These are phyloP conservation scores for Varecia variegata DNA, from an alignment of 2,797 vertebrate genomes.

Conservation along the genomic window DNA sequence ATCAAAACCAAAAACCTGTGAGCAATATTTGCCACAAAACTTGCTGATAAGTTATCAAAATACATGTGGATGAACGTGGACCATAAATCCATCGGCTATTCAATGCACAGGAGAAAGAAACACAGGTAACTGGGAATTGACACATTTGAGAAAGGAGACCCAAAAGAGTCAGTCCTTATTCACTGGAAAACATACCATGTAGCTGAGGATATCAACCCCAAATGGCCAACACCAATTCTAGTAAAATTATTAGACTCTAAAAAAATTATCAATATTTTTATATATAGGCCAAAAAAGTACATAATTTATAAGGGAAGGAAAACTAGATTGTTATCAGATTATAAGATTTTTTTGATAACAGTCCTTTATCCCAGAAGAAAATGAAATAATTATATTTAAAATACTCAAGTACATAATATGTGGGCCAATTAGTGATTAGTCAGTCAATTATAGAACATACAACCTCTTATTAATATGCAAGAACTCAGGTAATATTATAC, in stretches of 20 bases:
- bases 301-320: neutral
- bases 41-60: neutral
- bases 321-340: neutral
- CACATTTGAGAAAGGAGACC: neutral
- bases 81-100: neutral
- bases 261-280: neutral
- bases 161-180: neutral
- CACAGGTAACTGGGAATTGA: neutral
- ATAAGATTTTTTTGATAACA: neutral
- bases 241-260: neutral
- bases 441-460: neutral
- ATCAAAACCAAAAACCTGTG: neutral
- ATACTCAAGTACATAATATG: neutral
- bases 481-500: neutral
- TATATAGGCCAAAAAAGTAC: neutral
- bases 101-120: neutral
- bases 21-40: neutral
- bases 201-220: neutral
- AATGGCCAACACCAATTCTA: neutral
- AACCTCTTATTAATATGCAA: neutral
- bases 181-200: neutral
- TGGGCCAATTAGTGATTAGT: neutral
- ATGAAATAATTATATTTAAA: neutral
- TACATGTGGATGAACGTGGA: neutral
- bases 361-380: neutral